Evolutionary conservation across 2,888 invertebrate genomes (phyloP).

Genomic region (Bhutanitis thaidina): DNA sequence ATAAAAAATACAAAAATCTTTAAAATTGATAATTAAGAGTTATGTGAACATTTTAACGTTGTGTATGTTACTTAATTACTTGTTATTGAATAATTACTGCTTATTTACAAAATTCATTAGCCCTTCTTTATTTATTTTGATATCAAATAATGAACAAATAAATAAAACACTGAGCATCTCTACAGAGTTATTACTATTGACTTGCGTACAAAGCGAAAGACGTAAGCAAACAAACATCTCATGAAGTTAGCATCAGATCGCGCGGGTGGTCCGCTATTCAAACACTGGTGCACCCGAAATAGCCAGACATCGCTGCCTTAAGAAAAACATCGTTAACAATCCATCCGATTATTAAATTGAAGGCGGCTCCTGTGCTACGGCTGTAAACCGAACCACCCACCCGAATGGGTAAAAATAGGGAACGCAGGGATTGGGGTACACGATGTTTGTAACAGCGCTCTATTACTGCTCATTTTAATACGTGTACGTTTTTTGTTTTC

Average conservation of each 20-base stretch:
- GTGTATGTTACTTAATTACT: too few relatives aligned
- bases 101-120: too few relatives aligned
- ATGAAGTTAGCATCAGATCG: conserved; percentile 26
- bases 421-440: conserved; percentile 33
- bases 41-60: too few relatives aligned
- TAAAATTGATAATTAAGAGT: too few relatives aligned
- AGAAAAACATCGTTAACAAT: conserved; percentile 75
- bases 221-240: conserved; percentile 21
- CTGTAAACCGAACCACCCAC: conserved; percentile 72
- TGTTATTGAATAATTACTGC: too few relatives aligned
- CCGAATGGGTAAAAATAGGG: conserved; percentile 53
- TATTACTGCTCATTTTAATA: background rate
- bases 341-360: conserved; percentile 65
- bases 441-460: conserved; percentile 41
- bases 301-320: conserved; percentile 57
- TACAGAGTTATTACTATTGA: conserved; percentile 15
- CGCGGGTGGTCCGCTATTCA: conserved; percentile 59
- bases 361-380: conserved; percentile 64
- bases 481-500: too few relatives aligned
- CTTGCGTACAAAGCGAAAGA: conserved; percentile 21
- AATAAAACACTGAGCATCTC: too few relatives aligned
- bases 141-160: too few relatives aligned
- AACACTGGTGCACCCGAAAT: conserved; percentile 61
- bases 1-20: too few relatives aligned
- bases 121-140: too few relatives aligned